phyloP scores from a whole-genome alignment of 2,888 invertebrate genomes.

The Aethes cnicana region DNA sequence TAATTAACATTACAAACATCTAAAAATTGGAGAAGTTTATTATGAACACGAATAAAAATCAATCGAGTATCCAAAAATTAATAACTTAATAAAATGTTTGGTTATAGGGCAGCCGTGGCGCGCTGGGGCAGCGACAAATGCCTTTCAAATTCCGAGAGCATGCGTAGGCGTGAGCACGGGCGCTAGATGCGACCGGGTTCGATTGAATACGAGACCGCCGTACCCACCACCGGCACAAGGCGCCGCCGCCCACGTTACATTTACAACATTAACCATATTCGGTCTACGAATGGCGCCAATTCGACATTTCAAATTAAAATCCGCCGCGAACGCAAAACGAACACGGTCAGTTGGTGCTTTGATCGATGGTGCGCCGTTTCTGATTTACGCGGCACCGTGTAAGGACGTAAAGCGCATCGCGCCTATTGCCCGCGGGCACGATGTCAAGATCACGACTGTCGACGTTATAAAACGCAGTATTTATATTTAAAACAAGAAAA shows the following conservation, averaged over 20 bases:
- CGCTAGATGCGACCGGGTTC: slow-evolving; percentile 65
- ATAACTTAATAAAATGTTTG: slow-evolving; percentile 62
- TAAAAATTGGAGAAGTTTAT: slow-evolving; percentile 16
- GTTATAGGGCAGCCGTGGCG: slow-evolving; percentile 57
- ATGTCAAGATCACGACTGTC: slow-evolving; percentile 8
- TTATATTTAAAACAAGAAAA: too few relatives aligned
- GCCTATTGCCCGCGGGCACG: slow-evolving; percentile 20
- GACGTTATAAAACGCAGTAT: background rate
- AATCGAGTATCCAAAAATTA: slow-evolving; percentile 48
- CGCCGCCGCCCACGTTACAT: slow-evolving; percentile 63
- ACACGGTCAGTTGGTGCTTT: slow-evolving; percentile 48
- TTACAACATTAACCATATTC: slow-evolving; percentile 81
- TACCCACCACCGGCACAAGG: slow-evolving; percentile 44
- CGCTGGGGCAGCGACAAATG: slow-evolving; percentile 67
- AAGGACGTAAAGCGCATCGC: slow-evolving; percentile 42
- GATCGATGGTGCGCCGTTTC: slow-evolving; percentile 67
- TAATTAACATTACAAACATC: slow-evolving; percentile 24
- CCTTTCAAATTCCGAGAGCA: slow-evolving; percentile 78
- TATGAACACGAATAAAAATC: slow-evolving; percentile 22
- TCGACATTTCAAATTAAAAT: slow-evolving; percentile 79
- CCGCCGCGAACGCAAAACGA: slow-evolving; percentile 71
- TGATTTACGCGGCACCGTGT: slow-evolving; percentile 68
- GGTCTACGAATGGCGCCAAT: slow-evolving; percentile 78
- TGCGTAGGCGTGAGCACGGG: slow-evolving; percentile 67
- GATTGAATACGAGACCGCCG: slow-evolving; percentile 57